Conservation (phyloP, 30 jellyfish, hydroid and myxozoan genomes). For the Turritopsis rubra region DNA sequence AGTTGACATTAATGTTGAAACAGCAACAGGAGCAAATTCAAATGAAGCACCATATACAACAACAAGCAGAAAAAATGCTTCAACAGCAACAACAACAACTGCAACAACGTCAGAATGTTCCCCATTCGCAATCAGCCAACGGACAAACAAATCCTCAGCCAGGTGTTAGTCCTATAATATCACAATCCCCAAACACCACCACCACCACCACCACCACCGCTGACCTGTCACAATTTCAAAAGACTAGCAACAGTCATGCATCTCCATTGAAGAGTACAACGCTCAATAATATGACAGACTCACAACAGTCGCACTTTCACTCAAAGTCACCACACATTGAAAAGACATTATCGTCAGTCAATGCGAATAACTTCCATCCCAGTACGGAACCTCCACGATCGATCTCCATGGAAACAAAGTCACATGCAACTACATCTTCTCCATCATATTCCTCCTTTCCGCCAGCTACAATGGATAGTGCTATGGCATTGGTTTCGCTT, state of each 20-base stretch:
- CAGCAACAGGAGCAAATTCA: constrained; percentile 37
- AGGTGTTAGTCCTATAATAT: background rate
- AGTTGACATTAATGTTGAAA: constrained; percentile 25
- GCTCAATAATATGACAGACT: background rate
- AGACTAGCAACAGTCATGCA: background rate
- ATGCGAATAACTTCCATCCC: background rate
- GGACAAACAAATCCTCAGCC: background rate
- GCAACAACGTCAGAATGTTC: background rate
- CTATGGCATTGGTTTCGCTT: constrained; percentile 31
- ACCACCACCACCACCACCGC: no score
- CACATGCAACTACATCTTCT: constrained; percentile 6
- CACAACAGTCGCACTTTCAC: no score
- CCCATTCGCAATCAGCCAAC: background rate
- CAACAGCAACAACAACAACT: constrained; percentile 27
- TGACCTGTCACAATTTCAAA: background rate
- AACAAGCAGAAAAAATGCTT: constrained; percentile 32
- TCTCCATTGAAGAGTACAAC: background rate
- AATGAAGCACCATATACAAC: constrained; percentile 32
- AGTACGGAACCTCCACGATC: background rate
- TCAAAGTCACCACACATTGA: background rate
- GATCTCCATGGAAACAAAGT: background rate
- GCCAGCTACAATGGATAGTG: constrained; percentile 42
- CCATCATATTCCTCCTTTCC: constrained; percentile 2
- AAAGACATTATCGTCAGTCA: background rate
- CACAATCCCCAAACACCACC: background rate